These are phyloP conservation scores for Eospalax fontanierii DNA, from an alignment of 2,797 vertebrate species.

Conservation along the genomic window DNA sequence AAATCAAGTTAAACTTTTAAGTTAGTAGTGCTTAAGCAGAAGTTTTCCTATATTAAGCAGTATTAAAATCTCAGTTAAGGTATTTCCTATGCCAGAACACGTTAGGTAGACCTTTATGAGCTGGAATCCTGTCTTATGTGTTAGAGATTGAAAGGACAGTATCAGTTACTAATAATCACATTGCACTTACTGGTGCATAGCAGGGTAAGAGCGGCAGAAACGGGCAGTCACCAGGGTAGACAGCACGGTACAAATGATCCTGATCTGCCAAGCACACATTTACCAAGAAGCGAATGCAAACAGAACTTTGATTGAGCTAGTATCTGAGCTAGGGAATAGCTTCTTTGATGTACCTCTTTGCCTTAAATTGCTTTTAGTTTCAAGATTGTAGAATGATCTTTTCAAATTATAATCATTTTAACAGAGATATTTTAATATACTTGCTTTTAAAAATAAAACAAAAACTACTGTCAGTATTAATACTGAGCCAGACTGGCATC, in stretches of 20 bases:
- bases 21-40: conserved; percentile 77
- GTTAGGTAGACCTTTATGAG: conserved; percentile 56
- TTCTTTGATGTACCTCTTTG: conserved; percentile 78
- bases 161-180: not conserved
- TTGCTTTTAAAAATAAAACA: conserved; percentile 60
- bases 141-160: conserved; percentile 7
- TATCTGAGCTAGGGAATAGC: conserved; percentile 60
- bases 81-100: conserved; percentile 40
- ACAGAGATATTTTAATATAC: conserved; percentile 79
- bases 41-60: conserved; percentile 71
- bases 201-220: not conserved
- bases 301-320: conserved; percentile 51
- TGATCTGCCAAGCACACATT: not conserved
- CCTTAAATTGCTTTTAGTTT: conserved; percentile 71
- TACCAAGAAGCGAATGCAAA: conserved; percentile 13
- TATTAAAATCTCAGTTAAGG: conserved; percentile 66
- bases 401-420: conserved; percentile 72
- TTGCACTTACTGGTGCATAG: not conserved
- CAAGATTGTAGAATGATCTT: conserved; percentile 65
- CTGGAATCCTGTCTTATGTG: not conserved
- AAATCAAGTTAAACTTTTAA: conserved; percentile 72
- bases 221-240: not conserved
- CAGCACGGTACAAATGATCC: not conserved
- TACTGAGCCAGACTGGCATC: conserved; percentile 83
- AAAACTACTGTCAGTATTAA: conserved; percentile 85